These are phyloP conservation scores for Neodiprion pinetum DNA, from an alignment of 1,140 invertebrate species.

Conservation along the genomic window DNA sequence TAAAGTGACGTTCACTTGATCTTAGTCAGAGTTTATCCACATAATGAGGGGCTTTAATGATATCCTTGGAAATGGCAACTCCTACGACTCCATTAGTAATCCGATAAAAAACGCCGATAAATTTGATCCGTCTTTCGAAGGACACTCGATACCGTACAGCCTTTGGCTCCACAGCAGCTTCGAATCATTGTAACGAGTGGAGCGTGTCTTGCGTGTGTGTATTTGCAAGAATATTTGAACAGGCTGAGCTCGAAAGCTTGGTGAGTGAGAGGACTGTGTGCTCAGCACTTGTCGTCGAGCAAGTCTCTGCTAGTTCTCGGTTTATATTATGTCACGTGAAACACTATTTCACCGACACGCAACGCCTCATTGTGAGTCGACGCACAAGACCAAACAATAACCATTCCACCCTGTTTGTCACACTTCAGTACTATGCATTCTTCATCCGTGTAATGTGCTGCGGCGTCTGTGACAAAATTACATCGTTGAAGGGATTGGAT, in stretches of 20 bases:
- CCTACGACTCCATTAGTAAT: not conserved
- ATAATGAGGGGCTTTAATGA: too few species aligned
- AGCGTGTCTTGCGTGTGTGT: not conserved
- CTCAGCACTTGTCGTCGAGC: constrained; percentile 9
- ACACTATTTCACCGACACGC: constrained; percentile 11
- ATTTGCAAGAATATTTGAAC: constrained; percentile 7
- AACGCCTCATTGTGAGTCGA: constrained; percentile 12
- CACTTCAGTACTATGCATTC: not conserved
- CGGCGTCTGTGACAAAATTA: not conserved
- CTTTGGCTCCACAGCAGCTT: not conserved
- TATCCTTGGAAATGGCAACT: too few species aligned
- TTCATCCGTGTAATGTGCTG: not conserved
- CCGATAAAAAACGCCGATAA: not conserved
- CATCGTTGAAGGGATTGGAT: not conserved
- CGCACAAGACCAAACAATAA: constrained; percentile 43
- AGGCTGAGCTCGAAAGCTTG: not conserved
- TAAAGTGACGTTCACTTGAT: too few species aligned
- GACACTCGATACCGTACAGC: not conserved
- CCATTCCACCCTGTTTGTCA: constrained; percentile 35
- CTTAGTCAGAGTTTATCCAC: too few species aligned
- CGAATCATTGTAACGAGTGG: not conserved
- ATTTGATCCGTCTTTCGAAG: not conserved
- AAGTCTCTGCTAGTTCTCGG: constrained; percentile 10
- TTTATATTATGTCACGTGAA: constrained; percentile 1
- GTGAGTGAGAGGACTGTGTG: constrained; percentile 13